Base-by-base conservation (phyloP, 2,113 vertebrate species). In the Tragelaphus imberbis region DNA sequence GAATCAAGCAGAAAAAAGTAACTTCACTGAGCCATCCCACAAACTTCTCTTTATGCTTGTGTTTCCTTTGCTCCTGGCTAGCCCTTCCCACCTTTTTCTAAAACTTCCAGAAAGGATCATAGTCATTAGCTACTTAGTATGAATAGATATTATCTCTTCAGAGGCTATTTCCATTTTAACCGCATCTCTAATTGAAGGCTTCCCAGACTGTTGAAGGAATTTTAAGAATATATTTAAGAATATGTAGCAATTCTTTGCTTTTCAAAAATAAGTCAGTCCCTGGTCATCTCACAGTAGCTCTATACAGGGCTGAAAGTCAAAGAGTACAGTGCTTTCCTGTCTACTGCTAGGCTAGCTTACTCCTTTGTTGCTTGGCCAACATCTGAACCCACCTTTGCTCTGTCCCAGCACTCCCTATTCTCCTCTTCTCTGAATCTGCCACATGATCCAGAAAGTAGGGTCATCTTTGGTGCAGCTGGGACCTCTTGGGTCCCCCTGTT, bases 171-270 rank as follows among this genome's bases (percentile, higher is more conserved):
- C 44, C 71, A 40, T 82, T 89, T 82, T 87, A 94, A 90, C 33
- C 36, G 93, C 58, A 59, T 80, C 47, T 53, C 28, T 93, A 58
- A 91, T 28, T 88, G 40, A 75, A 97, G 21, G 30, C 36, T 21
- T 94, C 53, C 84, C 19, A 84, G 47, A 51, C 14, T 40, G 11
- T 59, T 51, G 47, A 28, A 71, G 12, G 25, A 75, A 95, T 85
- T 94, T 97, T 92, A 84, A 88, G 51, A 80, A 16, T 87, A 25
- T 87, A 90, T 14, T n/a, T 94, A 75, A 80, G 19, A 92, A 61
- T 51, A 21, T 58, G 15, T 75, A 77, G 30, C 47, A 10, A 17
- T 84, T 71, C 2, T 13, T 87, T 75, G 14, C 75, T 79, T 85
- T 80, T 97, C 25, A 27, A n/a, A 53, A 84, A 79, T 33, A 17